These are phyloP conservation scores for Nycticorax nycticorax DNA, from an alignment of 2,113 vertebrate genomes.

Conservation along the genomic window DNA sequence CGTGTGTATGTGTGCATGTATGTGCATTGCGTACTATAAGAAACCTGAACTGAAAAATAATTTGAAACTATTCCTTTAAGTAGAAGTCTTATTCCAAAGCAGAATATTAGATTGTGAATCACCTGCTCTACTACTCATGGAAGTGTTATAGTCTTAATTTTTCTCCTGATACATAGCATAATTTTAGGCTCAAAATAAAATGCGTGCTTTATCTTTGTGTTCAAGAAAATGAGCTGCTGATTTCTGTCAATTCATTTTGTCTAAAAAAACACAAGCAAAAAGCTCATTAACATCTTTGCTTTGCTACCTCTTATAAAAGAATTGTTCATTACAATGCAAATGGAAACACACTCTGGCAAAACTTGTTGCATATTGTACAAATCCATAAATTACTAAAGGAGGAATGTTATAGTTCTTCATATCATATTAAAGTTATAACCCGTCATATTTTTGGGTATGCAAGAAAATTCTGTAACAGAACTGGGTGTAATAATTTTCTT, in stretches of 20 bases:
- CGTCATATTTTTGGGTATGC: not conserved
- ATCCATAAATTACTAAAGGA: not conserved
- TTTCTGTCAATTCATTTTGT: not conserved
- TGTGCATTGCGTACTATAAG: not conserved
- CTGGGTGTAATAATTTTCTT: not conserved
- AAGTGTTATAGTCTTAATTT: not conserved
- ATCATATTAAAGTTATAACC: not conserved
- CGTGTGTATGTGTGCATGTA: accelerated
- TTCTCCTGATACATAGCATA: not conserved
- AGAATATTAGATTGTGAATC: not conserved
- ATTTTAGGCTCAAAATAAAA: not conserved
- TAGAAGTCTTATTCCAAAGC: not conserved
- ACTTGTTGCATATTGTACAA: not conserved
- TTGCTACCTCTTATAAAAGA: not conserved
- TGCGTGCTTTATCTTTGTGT: not conserved
- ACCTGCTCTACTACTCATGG: not conserved
- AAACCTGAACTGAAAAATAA: not conserved
- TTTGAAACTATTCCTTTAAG: not conserved
- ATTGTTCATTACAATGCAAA: not conserved
- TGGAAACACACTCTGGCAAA: not conserved
- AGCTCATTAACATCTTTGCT: not conserved
- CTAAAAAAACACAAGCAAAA: not conserved
- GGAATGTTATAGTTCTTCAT: not conserved
- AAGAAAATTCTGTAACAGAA: not conserved
- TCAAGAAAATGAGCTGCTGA: not conserved